phyloP scores from a whole-genome alignment of 2,888 invertebrate genomes.

The Laspeyria flexula region DNA sequence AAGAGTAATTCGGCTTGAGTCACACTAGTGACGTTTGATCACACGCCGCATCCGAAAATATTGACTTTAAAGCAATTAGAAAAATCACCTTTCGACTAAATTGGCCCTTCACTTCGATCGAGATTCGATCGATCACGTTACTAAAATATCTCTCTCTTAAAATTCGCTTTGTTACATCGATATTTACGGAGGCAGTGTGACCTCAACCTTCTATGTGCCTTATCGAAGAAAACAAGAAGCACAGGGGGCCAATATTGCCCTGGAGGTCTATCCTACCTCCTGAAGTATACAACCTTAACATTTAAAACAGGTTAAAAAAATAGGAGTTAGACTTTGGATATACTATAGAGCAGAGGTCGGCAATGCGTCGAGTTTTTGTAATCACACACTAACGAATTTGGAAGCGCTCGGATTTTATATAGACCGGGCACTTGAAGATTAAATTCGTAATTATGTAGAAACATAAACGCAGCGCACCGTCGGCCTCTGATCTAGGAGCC shows the following conservation, averaged over 20 bases:
- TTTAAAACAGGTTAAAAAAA: conserved; percentile 85
- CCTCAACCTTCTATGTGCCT: conserved; percentile 56
- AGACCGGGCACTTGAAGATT: conserved; percentile 7
- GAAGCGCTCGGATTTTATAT: conserved; percentile 7
- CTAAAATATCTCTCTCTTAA: conserved; percentile 63
- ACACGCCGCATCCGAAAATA: conserved; percentile 60
- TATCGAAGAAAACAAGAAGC: conserved; percentile 83
- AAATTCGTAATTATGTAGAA: conserved; percentile 7
- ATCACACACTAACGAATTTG: conserved; percentile 6
- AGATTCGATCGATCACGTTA: conserved; percentile 45
- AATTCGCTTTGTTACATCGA: conserved; percentile 51
- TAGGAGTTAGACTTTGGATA: conserved; percentile 85
- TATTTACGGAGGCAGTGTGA: conserved; percentile 60
- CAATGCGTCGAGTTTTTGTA: conserved; percentile 26
- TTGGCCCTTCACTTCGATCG: conserved; percentile 53
- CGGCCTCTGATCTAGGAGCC: conserved; percentile 53
- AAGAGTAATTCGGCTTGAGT: conserved; percentile 69
- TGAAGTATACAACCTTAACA: conserved; percentile 81
- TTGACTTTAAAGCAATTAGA: conserved; percentile 49
- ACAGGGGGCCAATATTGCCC: conserved; percentile 75
- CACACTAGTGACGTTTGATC: conserved; percentile 56
- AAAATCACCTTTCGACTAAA: conserved; percentile 45
- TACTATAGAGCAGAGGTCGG: conserved; percentile 62
- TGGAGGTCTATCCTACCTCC: conserved; percentile 62
- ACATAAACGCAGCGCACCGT: conserved; percentile 35